Conservation (phyloP, 2,797 vertebrate genomes). For the Xiphophorus birchmanni region DNA sequence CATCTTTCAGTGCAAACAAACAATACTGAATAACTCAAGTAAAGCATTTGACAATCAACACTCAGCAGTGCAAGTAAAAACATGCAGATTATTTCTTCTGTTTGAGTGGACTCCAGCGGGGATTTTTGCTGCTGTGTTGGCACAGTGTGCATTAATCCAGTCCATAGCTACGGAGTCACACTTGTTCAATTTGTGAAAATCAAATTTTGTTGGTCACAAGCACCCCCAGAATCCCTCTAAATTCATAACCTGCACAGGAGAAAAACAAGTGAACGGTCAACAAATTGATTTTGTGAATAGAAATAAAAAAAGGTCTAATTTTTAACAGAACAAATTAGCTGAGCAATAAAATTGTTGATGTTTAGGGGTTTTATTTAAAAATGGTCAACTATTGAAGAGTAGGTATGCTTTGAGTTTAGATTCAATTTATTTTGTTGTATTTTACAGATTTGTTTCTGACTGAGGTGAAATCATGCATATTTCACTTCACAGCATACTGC, state of each 20-base stretch:
- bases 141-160: constrained; percentile 60
- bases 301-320: no score
- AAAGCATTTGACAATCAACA: constrained; percentile 73
- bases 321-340: not conserved
- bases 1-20: constrained; percentile 65
- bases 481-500: not conserved
- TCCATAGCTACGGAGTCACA: constrained; percentile 65
- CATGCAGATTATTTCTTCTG: constrained; percentile 75
- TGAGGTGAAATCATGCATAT: not conserved
- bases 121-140: constrained; percentile 64
- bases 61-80: constrained; percentile 69
- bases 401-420: not conserved
- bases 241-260: not conserved
- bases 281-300: not conserved
- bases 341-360: not conserved
- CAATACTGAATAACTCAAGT: constrained; percentile 73
- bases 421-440: not conserved
- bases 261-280: not conserved
- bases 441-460: not conserved
- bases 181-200: constrained; percentile 67
- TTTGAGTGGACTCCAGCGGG: constrained; percentile 77
- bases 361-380: not conserved
- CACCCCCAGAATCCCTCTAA: not conserved
- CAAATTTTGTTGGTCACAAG: constrained; percentile 65
- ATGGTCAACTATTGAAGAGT: not conserved